Percentiles rank a stretch among this genome's conserved stretches.
These are phyloP conservation scores for Donacobius atricapilla DNA, from an alignment of 2,113 vertebrate genomes.

Conservation along the genomic window DNA sequence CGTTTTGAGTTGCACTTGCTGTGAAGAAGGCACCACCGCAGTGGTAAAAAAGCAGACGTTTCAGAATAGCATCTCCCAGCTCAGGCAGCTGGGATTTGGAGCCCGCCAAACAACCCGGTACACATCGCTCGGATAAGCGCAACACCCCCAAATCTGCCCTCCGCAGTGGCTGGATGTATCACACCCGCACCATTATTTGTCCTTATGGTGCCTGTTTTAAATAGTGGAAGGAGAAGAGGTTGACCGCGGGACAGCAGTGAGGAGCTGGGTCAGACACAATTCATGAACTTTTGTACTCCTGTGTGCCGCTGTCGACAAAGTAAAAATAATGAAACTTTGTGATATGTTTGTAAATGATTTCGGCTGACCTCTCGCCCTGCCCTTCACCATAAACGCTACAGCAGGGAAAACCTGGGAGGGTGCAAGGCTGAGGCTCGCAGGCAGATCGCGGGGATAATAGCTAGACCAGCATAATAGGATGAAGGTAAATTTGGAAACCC, in stretches of 20 bases:
- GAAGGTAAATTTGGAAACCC: conserved; percentile 66
- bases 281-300: conserved; percentile 88
- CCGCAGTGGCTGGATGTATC: conserved; percentile 15
- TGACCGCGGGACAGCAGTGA: conserved; percentile 59
- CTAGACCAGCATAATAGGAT: conserved; percentile 43
- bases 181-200: conserved; percentile 51
- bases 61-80: not conserved
- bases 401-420: conserved; percentile 66
- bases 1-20: conserved; percentile 32
- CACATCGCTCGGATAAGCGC: not conserved
- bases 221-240: conserved; percentile 47
- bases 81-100: not conserved
- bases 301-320: conserved; percentile 81
- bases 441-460: conserved; percentile 42
- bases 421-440: conserved; percentile 55
- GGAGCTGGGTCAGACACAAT: conserved; percentile 77
- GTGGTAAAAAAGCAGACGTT: not conserved
- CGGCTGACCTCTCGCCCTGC: conserved; percentile 86
- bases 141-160: conserved; percentile 42
- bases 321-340: conserved; percentile 92
- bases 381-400: conserved; percentile 79
- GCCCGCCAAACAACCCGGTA: not conserved
- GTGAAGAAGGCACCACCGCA: not conserved
- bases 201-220: conserved; percentile 51
- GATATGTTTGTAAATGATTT: conserved; percentile 96